Evolutionary conservation across 2,113 vertebrate genomes (phyloP), one percentile per base, ranked within the genome.

Genomic region (Festucalex cinctus): DNA sequence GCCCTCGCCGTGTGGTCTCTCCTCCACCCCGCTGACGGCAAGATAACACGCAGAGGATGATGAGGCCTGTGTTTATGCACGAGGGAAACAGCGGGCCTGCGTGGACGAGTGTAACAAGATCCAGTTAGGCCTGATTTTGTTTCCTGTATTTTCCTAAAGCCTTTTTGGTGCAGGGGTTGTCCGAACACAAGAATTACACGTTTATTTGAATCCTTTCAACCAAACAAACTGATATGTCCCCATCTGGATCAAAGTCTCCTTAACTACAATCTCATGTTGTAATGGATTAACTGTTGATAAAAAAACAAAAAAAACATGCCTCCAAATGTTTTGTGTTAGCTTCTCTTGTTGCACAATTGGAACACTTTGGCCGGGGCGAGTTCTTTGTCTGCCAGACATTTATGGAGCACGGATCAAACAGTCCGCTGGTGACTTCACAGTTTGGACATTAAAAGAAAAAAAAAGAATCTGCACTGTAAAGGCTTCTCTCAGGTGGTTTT

Each of bases 281-380:
- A 66, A 67, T 83, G 78, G 76, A 83, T 83, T 81, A 83, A 78
- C 85, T 81, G 69, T 77, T 81, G 70, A 57, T 80, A 75, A 81
- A 70, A 75, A 63, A 35, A 36, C 6, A 74, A 78, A 74, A 78
- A 71, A 75, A 82, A 70, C 66, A 56, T 16, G 53, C 35, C 57
- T 75, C 57, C 76, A 75, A 89, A 86, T 79, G 83, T 66, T 85
- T 85, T 71, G 59, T 46, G 68, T 85, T 84, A 79, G 79, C n/a
- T 12, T 78, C 37, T 66, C 14, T 41, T 72, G 68, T 66, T 46
- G 3, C 74, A 61, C 73, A 70, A 69, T 65, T 64, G 62, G 36
- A 37, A 28, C 60, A 51, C 69, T 75, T 77, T 81, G 82, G 79
- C 81, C 35, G 5, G 49, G 57, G 36, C 32, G 37, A 54, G n/a